Percentiles rank a stretch among this genome's conserved stretches.
These are phyloP conservation scores for Nycteola revayana DNA, from an alignment of 2,888 invertebrate species.

Conservation along the genomic window DNA sequence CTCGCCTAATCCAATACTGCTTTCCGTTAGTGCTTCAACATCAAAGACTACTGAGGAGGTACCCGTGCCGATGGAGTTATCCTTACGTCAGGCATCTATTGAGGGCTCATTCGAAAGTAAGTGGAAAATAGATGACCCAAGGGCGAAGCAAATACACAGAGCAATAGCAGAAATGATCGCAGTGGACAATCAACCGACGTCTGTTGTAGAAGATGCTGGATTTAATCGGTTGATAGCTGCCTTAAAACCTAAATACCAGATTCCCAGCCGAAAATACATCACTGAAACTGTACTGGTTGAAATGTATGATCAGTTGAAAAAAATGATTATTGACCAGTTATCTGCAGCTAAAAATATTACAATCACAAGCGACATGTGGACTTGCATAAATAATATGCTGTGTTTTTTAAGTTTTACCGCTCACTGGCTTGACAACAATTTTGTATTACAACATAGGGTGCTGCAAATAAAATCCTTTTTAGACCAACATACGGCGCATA, in stretches of 20 bases:
- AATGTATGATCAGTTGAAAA: not conserved
- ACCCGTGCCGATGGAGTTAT: too few species aligned
- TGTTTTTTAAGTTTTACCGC: slow-evolving; percentile 13
- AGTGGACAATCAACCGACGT: slow-evolving; percentile 7
- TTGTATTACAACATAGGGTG: slow-evolving; percentile 7
- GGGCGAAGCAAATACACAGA: slow-evolving; percentile 5
- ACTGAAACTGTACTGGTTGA: slow-evolving; percentile 5
- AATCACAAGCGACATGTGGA: slow-evolving; percentile 9
- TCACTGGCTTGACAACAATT: slow-evolving; percentile 13
- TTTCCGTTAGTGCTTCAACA: too few species aligned
- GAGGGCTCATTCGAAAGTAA: not conserved
- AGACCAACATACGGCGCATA: slow-evolving; percentile 9
- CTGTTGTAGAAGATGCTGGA: slow-evolving; percentile 6
- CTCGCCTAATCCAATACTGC: too few species aligned
- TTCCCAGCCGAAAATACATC: slow-evolving; percentile 9
- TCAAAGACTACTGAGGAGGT: too few species aligned
- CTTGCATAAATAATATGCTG: slow-evolving; percentile 8
- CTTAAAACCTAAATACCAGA: slow-evolving; percentile 6
- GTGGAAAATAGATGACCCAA: slow-evolving; percentile 1
- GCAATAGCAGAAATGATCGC: slow-evolving; percentile 9
- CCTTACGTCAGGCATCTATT: too few species aligned
- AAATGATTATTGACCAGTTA: not conserved
- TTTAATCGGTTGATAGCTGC: slow-evolving; percentile 1
- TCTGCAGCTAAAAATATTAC: slow-evolving; percentile 2
- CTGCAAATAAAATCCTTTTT: slow-evolving; percentile 12